A percentile compares a stretch with the other conserved stretches of the same genome.
These are phyloP conservation scores for Melanostoma mellinum DNA, from an alignment of 2,888 invertebrate species.

Conservation along the genomic window DNA sequence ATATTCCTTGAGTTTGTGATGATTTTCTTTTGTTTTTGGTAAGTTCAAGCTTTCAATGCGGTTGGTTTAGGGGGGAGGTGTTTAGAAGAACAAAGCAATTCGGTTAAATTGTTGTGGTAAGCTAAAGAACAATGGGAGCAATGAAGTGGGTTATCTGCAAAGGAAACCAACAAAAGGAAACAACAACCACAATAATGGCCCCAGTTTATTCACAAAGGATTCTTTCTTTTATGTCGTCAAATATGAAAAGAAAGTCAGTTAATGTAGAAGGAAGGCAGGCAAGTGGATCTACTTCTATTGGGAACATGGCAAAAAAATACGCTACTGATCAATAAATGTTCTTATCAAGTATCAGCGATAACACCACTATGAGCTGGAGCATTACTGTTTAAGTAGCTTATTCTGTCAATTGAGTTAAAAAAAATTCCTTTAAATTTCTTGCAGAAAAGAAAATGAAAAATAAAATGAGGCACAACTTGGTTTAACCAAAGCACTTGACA, in stretches of 20 bases:
- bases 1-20: background rate
- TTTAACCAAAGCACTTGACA: too few species aligned
- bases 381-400: too few species aligned
- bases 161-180: conserved; percentile 12
- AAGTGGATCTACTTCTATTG: too few species aligned
- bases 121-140: conserved; percentile 1
- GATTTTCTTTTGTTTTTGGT: background rate
- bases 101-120: conserved; percentile 13
- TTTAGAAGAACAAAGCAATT: conserved; percentile 34
- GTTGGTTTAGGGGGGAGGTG: conserved; percentile 8
- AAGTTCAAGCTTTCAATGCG: background rate
- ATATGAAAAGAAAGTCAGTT: background rate
- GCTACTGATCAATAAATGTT: too few species aligned
- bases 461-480: too few species aligned
- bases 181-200: background rate
- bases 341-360: too few species aligned
- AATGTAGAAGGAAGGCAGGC: too few species aligned
- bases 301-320: too few species aligned
- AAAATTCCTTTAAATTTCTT: too few species aligned
- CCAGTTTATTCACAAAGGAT: background rate
- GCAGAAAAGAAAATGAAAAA: too few species aligned
- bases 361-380: too few species aligned
- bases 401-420: too few species aligned
- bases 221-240: background rate
- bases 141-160: conserved; percentile 2